Conservation (phyloP, 1,140 invertebrate species). For the Plodia interpunctella region DNA sequence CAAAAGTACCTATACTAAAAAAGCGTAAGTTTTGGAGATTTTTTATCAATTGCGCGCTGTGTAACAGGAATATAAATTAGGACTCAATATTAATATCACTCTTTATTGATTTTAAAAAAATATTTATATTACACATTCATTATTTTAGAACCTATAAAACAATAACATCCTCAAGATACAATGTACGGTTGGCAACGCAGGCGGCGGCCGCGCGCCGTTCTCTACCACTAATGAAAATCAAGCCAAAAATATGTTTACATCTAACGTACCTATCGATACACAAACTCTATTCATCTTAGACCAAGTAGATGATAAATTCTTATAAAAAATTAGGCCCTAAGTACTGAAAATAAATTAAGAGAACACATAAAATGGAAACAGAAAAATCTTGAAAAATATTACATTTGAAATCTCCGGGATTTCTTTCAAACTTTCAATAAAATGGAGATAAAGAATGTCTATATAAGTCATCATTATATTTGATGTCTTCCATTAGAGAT, state of each 20-base stretch:
- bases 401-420: background rate
- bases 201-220: constrained; percentile 15
- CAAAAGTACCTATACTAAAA: too few species aligned
- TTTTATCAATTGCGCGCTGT: too few species aligned
- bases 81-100: constrained; percentile 61
- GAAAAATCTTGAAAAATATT: background rate
- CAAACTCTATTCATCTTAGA: constrained; percentile 40
- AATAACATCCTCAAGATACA: constrained; percentile 54
- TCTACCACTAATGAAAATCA: constrained; percentile 48
- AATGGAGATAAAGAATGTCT: background rate
- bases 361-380: constrained; percentile 25
- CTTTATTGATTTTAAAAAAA: constrained; percentile 76
- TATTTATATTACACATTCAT: constrained; percentile 72
- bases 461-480: background rate
- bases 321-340: constrained; percentile 58
- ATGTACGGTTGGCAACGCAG: constrained; percentile 29
- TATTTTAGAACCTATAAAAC: constrained; percentile 64
- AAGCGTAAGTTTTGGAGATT: too few species aligned
- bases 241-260: constrained; percentile 55
- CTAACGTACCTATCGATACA: constrained; percentile 48
- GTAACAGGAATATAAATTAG: constrained; percentile 26
- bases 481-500: background rate
- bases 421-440: background rate
- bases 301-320: constrained; percentile 35
- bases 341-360: constrained; percentile 46